A percentile compares a stretch with the other conserved stretches of the same genome.
These are phyloP conservation scores for Haliclystus octoradiatus DNA, from an alignment of 30 jellyfish, hydroid and myxozoan genomes.

Conservation along the genomic window DNA sequence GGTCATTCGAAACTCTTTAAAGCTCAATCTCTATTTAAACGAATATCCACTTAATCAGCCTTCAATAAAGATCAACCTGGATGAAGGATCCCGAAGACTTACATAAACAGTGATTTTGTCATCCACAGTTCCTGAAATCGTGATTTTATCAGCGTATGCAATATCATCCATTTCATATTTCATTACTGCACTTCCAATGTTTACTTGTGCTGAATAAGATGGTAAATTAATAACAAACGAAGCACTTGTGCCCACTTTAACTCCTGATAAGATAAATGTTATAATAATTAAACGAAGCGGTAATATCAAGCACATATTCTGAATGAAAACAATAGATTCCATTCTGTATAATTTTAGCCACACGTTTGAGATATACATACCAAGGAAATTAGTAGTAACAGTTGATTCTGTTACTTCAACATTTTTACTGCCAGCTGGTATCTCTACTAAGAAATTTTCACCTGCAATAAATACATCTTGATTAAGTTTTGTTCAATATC, in stretches of 20 bases:
- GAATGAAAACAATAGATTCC: not conserved
- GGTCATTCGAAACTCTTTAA: too few species aligned
- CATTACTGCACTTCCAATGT: constrained; percentile 26
- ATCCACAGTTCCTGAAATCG: constrained; percentile 11
- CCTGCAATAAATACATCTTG: constrained; percentile 44
- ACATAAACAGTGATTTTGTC: constrained; percentile 15
- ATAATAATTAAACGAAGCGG: too few species aligned
- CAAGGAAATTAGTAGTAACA: constrained; percentile 43
- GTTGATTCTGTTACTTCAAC: constrained; percentile 33
- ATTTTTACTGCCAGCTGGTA: constrained; percentile 48
- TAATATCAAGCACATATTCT: not conserved
- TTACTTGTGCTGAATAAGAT: constrained; percentile 24
- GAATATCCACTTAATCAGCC: too few species aligned
- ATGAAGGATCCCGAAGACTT: not conserved
- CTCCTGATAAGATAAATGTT: constrained; percentile 14
- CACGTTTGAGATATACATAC: constrained; percentile 22
- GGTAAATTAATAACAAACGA: constrained; percentile 43
- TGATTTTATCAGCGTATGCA: constrained; percentile 30
- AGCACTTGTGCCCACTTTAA: constrained; percentile 21
- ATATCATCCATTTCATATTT: constrained; percentile 37
- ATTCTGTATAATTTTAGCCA: not conserved
- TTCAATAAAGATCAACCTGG: too few species aligned
- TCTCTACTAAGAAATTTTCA: constrained; percentile 9
- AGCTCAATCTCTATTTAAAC: too few species aligned
- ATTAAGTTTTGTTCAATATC: too few species aligned